phyloP scores from a whole-genome alignment of 2,888 invertebrate genomes.

The Dynastes tityus region DNA sequence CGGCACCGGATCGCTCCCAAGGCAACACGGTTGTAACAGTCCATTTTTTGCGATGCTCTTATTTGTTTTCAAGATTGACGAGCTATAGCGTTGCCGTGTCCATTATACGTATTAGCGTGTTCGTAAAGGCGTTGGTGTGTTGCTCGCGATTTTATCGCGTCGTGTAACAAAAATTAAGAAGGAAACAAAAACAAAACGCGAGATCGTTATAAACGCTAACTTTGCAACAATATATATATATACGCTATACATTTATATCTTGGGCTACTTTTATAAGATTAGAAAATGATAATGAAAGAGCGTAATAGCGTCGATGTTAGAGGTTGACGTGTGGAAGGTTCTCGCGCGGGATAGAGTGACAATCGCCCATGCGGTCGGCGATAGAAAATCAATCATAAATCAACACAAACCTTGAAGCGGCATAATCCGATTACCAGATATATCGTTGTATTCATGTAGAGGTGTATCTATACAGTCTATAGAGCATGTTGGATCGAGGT shows the following conservation, averaged over 20 bases:
- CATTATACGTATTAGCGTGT: not conserved
- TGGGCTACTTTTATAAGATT: not conserved
- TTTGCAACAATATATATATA: not conserved
- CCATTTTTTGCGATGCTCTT: conserved; percentile 10
- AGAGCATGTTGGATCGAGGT: conserved; percentile 1
- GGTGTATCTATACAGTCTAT: too few relatives aligned
- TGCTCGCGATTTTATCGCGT: conserved; percentile 13
- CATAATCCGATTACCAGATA: conserved; percentile 59
- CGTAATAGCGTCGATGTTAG: not conserved
- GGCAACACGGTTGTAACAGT: not conserved
- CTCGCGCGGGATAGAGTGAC: conserved; percentile 32
- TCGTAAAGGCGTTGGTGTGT: conserved; percentile 24
- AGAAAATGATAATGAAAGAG: not conserved
- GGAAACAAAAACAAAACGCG: conserved; percentile 25
- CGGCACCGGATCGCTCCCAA: not conserved
- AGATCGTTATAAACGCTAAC: not conserved
- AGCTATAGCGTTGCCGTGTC: not conserved
- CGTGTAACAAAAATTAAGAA: conserved; percentile 14
- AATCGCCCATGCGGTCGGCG: conserved; percentile 51
- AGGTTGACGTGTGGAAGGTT: conserved; percentile 10
- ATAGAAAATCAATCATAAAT: conserved; percentile 58
- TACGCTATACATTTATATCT: not conserved
- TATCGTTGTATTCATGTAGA: conserved; percentile 55
- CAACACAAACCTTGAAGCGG: conserved; percentile 60
- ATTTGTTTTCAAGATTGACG: conserved; percentile 17